Evolutionary conservation across 2,888 invertebrate genomes (phyloP), one percentile per base, ranked within the genome.

Genomic region (Hirtodrosophila cameraria): DNA sequence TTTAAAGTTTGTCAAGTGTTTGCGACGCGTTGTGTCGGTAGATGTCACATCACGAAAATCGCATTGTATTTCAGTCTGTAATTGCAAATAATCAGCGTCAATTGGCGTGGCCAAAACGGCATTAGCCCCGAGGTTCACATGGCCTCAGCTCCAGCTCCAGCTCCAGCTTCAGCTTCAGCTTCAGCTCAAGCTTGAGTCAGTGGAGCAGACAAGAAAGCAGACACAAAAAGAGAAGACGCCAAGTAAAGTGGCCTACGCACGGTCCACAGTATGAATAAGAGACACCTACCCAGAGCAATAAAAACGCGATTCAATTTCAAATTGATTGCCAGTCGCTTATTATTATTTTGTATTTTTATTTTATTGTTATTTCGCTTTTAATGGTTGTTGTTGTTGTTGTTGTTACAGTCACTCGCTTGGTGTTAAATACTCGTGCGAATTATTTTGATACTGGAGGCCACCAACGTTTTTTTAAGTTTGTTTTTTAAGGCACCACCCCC

Each of bases 351-450:
- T 57, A 25, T 65, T 60, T 57, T 42, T 36, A 45, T 53, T 30
- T 61, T 78, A 42, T 63, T 67, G 55, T 70, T 73, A 28, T 66
- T 62, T 74, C 31, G 25, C 39, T 60, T 46, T 70, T 54, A 60
- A 52, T 54, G 63, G 50, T 65, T 78, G 59, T 57, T 64, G 66
- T 36, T 53, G 43, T 48, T 64, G 50, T 41, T 83, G 43, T 45
- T 53, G 49, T 66, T 50, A 48, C 42, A 72, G 53, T 52, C 65
- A 48, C 54, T 75, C 16, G 80, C 61, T 63, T 52, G 50, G 53
- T 71, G 81, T 65, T 84, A 82, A 82, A 86, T 84, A 82, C 78
- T 77, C 86, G 86, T 82, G 85, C 86, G 86, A 82, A 82, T 60
- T 72, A 77, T 67, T 77, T 61, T 43, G 57, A 52, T 46, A 63